Conservation (phyloP, 2,888 invertebrate species). For the Apodemia hepburni region DNA sequence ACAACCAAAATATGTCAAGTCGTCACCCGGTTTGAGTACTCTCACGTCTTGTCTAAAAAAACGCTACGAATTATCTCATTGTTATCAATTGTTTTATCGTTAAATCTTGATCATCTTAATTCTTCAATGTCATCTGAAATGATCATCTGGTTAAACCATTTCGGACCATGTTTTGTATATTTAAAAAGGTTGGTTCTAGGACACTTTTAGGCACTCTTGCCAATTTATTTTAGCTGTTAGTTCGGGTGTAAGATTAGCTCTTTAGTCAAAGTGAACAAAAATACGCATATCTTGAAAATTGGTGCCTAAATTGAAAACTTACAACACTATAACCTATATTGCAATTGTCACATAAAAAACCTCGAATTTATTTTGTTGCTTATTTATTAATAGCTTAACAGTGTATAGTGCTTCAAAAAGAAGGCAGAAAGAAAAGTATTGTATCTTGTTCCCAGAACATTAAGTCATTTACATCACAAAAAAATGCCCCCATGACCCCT, state of each 20-base stretch:
- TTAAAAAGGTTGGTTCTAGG: constrained; percentile 58
- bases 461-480: too few relatives aligned
- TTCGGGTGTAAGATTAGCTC: neutral
- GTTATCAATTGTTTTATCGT: constrained; percentile 66
- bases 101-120: constrained; percentile 54
- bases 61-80: constrained; percentile 58
- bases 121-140: constrained; percentile 40
- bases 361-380: too few relatives aligned
- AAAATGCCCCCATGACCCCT: too few relatives aligned
- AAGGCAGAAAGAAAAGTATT: too few relatives aligned
- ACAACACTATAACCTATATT: neutral
- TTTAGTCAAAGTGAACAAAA: neutral
- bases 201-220: constrained; percentile 26
- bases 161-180: constrained; percentile 61
- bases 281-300: neutral
- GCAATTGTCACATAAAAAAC: too few relatives aligned
- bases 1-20: constrained; percentile 39
- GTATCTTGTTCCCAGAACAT: too few relatives aligned
- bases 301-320: neutral
- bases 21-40: constrained; percentile 35
- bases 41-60: constrained; percentile 36
- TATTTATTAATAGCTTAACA: too few relatives aligned
- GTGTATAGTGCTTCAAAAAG: too few relatives aligned
- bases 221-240: neutral
- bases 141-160: constrained; percentile 37